Evolutionary conservation across 2,113 vertebrate species (phyloP).

Genomic region (Shinisaurus crocodilurus): DNA sequence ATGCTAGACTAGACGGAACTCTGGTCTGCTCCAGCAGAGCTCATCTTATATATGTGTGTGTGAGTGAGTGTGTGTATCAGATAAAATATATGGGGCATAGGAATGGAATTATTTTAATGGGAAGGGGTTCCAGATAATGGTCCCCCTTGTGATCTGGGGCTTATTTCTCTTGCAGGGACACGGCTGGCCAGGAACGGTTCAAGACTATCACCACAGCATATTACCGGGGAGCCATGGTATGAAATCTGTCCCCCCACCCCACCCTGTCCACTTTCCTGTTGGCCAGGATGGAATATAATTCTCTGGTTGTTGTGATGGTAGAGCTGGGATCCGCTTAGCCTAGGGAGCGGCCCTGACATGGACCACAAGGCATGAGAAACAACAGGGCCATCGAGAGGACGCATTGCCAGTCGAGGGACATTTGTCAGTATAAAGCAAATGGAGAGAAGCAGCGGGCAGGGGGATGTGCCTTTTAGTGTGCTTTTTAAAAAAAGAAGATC

Average conservation of each 20-base stretch:
- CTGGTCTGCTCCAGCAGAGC: not conserved
- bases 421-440: not conserved
- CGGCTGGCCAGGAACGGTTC: constrained; percentile 94
- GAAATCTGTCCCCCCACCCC: not conserved
- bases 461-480: not conserved
- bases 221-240: constrained; percentile 96
- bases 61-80: not conserved
- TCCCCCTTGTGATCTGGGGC: not conserved
- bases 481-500: not conserved
- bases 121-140: rapidly evolving
- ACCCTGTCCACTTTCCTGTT: rapidly evolving
- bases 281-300: not conserved
- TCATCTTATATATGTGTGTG: not conserved
- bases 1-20: not conserved
- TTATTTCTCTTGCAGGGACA: constrained; percentile 82
- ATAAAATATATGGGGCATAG: not conserved
- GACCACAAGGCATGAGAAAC: not conserved
- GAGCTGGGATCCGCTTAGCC: not conserved
- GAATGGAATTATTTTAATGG: not conserved
- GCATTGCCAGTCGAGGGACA: too few species aligned
- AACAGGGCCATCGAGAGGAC: not conserved
- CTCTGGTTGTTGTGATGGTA: not conserved
- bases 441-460: not conserved
- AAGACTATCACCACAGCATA: constrained; percentile 97
- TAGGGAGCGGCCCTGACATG: rapidly evolving